Base-by-base conservation (phyloP, 2,113 vertebrate genomes). In the Xiphophorus couchianus region DNA sequence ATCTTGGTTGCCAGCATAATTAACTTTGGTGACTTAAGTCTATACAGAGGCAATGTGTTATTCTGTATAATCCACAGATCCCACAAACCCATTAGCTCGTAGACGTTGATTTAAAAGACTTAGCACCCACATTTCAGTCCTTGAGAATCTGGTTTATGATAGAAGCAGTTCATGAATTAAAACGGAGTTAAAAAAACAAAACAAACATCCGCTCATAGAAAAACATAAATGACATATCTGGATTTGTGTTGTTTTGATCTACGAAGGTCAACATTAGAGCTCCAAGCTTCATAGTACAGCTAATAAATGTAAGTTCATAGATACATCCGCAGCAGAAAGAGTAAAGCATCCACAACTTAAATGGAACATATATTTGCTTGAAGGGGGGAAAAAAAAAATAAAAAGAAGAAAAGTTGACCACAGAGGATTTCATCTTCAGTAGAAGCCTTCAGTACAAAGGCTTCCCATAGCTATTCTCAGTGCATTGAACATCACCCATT, bases 381-480 rank as follows among this genome's bases (percentile, higher is more conserved):
- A 25, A 51, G 35, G 35, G 35, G 35, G 2, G 0, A 5, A 31
- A 31, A 0, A 31, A 10, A 2, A 35, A 35, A 37, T 11, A 11
- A 11, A 14, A 27, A 44, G 2, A 37, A 29, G 71, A 66, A 22
- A 69, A 48, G 19, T 28, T 64, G 54, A 73, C 76, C 69, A 69
- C 28, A 30, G 42, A 77, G 11, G 5, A 65, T 62, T 70, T 69
- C 35, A 76, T 66, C 74, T 48, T 68, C 48, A 42, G 69, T 67
- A 74, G 39, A 65, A 69, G 65, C 44, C 68, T 30, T 7, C 65
- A 65, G 71, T 58, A 71, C n/a, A 78, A 86, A 88, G 74, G 54
- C 76, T 70, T 76, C 75, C 86, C 68, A 78, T 78, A 71, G 44
- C 82, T 86, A 84, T 89, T 90, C 83, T 80, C 78, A 71, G 75